phyloP scores from a whole-genome alignment of 1,140 invertebrate species.

The Zaprionus tsacasi region DNA sequence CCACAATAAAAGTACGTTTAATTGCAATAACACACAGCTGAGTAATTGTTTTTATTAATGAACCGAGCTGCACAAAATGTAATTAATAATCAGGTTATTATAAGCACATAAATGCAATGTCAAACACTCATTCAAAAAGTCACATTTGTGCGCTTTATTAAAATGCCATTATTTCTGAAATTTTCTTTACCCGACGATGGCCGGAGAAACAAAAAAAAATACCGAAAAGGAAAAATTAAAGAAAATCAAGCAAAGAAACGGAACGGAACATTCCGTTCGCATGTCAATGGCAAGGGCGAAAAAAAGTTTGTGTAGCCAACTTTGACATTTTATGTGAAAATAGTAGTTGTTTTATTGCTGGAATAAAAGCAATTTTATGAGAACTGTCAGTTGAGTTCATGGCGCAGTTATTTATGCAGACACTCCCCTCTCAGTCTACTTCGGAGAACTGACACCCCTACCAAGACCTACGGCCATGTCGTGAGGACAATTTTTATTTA shows the following conservation, averaged over 20 bases:
- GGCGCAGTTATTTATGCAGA: slow-evolving; percentile 32
- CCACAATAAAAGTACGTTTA: background rate
- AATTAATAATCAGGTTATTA: slow-evolving; percentile 59
- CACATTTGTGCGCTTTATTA: slow-evolving; percentile 57
- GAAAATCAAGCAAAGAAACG: background rate
- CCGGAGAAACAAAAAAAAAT: slow-evolving; percentile 14
- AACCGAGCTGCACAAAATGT: background rate
- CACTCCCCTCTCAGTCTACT: background rate
- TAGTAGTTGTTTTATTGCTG: slow-evolving; percentile 52
- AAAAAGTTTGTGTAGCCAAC: slow-evolving; percentile 56
- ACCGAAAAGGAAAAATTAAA: slow-evolving; percentile 19
- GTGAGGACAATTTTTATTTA: slow-evolving; percentile 66
- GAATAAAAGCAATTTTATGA: slow-evolving; percentile 34
- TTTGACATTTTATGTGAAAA: slow-evolving; percentile 58
- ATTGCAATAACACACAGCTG: slow-evolving; percentile 4
- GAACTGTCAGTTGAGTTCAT: slow-evolving; percentile 41
- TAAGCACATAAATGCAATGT: slow-evolving; percentile 30
- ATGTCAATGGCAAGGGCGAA: slow-evolving; percentile 25
- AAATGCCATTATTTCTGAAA: slow-evolving; percentile 54
- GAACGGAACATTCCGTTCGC: slow-evolving; percentile 20
- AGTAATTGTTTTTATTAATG: slow-evolving; percentile 20
- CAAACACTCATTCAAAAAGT: slow-evolving; percentile 25
- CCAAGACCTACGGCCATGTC: slow-evolving; percentile 13
- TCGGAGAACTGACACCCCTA: too few relatives aligned
- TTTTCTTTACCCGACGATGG: slow-evolving; percentile 21